phyloP scores from a whole-genome alignment of 2,888 invertebrate genomes.

The Marronus borbonicus region DNA sequence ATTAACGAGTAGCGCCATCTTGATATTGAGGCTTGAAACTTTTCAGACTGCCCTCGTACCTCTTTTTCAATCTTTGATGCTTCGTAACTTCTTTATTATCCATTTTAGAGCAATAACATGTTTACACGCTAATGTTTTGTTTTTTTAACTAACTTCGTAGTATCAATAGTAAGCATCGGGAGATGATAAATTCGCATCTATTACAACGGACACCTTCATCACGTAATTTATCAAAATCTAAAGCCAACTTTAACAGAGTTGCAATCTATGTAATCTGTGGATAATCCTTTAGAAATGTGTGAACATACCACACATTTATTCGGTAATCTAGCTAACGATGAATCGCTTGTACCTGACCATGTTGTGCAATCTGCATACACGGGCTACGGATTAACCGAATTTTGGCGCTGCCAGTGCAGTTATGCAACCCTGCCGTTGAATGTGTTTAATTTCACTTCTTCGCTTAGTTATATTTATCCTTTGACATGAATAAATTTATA shows the following conservation, averaged over 20 bases:
- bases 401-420: background rate
- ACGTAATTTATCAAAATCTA: background rate
- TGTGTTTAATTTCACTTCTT: background rate
- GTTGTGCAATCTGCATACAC: background rate
- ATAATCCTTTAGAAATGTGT: conserved; percentile 3
- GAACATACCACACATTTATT: conserved; percentile 12
- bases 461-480: background rate
- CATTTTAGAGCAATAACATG: no score
- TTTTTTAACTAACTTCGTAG: no score
- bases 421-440: background rate
- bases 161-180: no score
- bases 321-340: background rate
- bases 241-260: background rate
- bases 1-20: no score
- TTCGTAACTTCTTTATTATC: no score
- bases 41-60: no score
- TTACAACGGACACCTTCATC: no score
- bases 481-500: no score
- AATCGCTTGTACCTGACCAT: conserved; percentile 3
- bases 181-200: no score
- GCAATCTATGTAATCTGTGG: background rate
- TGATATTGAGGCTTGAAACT: no score
- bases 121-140: no score
- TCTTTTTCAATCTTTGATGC: no score
- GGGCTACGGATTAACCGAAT: background rate